Evolutionary conservation across 2,113 vertebrate species (phyloP), one percentile per base, ranked within the genome.

Genomic region (Albula glossodonta): DNA sequence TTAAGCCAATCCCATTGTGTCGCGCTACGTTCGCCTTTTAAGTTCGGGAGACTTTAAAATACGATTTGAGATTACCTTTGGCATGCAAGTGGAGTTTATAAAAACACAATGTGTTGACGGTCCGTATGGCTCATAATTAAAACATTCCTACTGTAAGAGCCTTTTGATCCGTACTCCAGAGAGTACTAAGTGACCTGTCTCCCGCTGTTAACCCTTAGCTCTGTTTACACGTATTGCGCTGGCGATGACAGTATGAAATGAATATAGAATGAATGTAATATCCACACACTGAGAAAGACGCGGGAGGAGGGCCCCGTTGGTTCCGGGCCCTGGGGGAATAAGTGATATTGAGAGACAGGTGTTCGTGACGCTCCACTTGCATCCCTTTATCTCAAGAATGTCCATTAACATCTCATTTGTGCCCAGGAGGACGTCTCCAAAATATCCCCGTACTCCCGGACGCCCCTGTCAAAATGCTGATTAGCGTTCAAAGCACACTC

Each of bases 261-360:
- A 19, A 31, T 9, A 31, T 10, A 74, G 70, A 31, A 74, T 31
- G 22, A n/a, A 19, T 25, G 10, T 10, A 25, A n/a, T n/a, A 74
- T 74, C 5, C n/a, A 25, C 22, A 25, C 22, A 2, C 60, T 22
- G 56, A 60, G 56, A 60, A 15, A 1, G 4, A 22, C 22, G 70
- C 9, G 70, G 70, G n/a, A 7, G 4, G 8, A 31, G 19, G 17
- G 17, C n/a, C 70, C 70, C 22, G 2, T 5, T 11, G 8, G 70
- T 5, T 31, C n/a, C 2, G 0, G 31, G 31, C 31, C 31, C 2
- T 2, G 70, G 2, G 49, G 13, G 78, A 48, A 12, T 87, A 84
- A 90, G 19, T 91, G 94, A 94, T 84, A 51, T 78, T 70, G 83
- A 66, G 31, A 78, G 78, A 91, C 92, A 93, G 92, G 90, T 94